Evolutionary conservation across 2,113 vertebrate species (phyloP).

Genomic region (Psittacus erithacus): DNA sequence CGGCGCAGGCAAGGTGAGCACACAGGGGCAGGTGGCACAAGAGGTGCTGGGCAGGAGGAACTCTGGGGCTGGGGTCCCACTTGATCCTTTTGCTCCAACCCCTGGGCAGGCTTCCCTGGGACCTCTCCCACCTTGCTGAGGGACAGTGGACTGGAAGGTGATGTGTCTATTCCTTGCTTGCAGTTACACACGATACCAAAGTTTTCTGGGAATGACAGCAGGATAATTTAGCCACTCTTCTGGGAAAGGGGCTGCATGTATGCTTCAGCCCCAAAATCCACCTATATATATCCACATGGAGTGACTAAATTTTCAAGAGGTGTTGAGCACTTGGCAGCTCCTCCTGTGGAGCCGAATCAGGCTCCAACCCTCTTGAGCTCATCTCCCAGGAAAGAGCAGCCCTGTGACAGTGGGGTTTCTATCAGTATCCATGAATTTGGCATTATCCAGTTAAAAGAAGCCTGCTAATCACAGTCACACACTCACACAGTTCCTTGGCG

Average conservation of each 20-base stretch:
- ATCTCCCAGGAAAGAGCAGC: background rate
- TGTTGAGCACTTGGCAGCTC: background rate
- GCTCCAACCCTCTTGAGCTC: background rate
- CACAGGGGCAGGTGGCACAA: fast-evolving
- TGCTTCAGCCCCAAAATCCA: background rate
- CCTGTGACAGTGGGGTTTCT: background rate
- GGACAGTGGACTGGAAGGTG: background rate
- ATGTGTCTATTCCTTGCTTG: background rate
- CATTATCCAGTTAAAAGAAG: background rate
- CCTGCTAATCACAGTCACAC: background rate
- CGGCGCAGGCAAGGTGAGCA: background rate
- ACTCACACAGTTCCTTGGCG: background rate
- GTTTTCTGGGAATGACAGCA: background rate
- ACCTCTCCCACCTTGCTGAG: background rate
- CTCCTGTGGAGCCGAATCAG: background rate
- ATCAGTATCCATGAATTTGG: background rate
- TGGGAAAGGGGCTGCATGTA: background rate
- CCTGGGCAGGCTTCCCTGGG: background rate
- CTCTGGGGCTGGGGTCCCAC: fast-evolving
- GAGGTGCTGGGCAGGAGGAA: fast-evolving
- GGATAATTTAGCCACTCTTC: background rate
- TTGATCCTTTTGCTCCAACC: background rate
- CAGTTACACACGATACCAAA: background rate
- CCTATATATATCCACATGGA: background rate
- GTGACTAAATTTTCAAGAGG: background rate